phyloP scores from a whole-genome alignment of 1,140 invertebrate species.

The fruit fly (Drosophila melanogaster) region DNA sequence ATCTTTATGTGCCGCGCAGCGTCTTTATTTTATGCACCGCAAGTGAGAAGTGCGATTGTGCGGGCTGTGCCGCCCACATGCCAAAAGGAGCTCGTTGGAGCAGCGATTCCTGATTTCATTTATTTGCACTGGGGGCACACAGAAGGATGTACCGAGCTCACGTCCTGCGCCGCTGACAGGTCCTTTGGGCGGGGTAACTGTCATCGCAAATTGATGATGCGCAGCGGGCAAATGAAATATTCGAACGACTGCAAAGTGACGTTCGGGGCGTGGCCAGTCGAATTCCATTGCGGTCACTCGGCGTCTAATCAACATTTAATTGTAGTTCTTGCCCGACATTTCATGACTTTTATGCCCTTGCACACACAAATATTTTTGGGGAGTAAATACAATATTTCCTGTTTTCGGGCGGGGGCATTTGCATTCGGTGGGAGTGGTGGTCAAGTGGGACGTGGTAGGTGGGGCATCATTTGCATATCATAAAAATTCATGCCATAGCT shows the following conservation, averaged over 20 bases:
- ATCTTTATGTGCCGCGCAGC: constrained; percentile 42
- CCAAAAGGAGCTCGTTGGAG: constrained; percentile 24
- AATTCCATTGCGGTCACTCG: constrained; percentile 8
- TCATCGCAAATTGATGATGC: constrained; percentile 52
- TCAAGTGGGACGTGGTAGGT: constrained; percentile 10
- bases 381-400: constrained; percentile 53
- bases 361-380: constrained; percentile 18
- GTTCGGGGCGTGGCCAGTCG: constrained; percentile 9
- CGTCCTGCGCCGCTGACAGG: constrained; percentile 17
- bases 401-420: constrained; percentile 25
- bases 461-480: constrained; percentile 70
- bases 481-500: constrained; percentile 79
- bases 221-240: constrained; percentile 34
- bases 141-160: constrained; percentile 2
- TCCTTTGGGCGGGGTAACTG: constrained; percentile 18
- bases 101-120: constrained; percentile 51
- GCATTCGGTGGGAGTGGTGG: constrained; percentile 33
- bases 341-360: constrained; percentile 35
- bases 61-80: constrained; percentile 40
- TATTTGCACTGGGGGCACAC: constrained; percentile 34
- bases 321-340: constrained; percentile 38
- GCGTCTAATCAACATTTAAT: constrained; percentile 63
- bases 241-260: constrained; percentile 11
- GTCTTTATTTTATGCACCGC: constrained; percentile 49
- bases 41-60: constrained; percentile 32